Percentiles rank a stretch among this genome's conserved stretches.
These are phyloP conservation scores for Himalopsyche kuldschensis DNA, from an alignment of 2,888 invertebrate genomes.

Conservation along the genomic window DNA sequence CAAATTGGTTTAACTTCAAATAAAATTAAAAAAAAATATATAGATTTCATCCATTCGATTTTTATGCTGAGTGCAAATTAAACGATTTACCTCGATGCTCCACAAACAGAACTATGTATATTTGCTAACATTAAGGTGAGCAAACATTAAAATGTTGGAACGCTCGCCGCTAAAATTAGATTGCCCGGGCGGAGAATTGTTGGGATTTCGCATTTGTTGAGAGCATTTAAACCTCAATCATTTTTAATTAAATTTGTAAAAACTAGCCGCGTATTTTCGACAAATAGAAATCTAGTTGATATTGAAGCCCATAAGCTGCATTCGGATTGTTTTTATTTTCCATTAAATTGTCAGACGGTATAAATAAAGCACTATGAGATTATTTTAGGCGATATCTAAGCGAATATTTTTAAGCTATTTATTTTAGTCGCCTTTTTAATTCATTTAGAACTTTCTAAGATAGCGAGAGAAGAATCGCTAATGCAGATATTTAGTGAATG, in stretches of 20 bases:
- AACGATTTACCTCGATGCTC: not conserved
- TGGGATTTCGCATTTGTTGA: slow-evolving; percentile 18
- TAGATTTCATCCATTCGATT: not conserved
- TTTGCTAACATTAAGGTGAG: not conserved
- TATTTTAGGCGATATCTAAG: no score
- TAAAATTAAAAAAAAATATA: not conserved
- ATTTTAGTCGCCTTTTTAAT: no score
- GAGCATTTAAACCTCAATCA: slow-evolving; percentile 20
- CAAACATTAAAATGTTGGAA: not conserved
- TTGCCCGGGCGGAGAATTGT: slow-evolving; percentile 6
- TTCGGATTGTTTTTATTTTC: no score
- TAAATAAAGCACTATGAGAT: no score
- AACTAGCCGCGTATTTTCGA: not conserved
- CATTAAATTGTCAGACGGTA: no score
- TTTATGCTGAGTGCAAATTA: not conserved
- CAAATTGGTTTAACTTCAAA: not conserved
- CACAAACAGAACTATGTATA: not conserved
- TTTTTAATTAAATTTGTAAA: slow-evolving; percentile 19
- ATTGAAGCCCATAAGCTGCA: not conserved
- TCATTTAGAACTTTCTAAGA: no score
- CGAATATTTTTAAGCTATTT: no score
- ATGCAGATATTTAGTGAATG: no score
- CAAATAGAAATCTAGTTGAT: not conserved
- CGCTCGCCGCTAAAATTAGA: not conserved
- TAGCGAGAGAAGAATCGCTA: no score